These are phyloP conservation scores for Coelogynopora nodosa DNA, from an alignment of 2,888 invertebrate species.

Conservation along the genomic window DNA sequence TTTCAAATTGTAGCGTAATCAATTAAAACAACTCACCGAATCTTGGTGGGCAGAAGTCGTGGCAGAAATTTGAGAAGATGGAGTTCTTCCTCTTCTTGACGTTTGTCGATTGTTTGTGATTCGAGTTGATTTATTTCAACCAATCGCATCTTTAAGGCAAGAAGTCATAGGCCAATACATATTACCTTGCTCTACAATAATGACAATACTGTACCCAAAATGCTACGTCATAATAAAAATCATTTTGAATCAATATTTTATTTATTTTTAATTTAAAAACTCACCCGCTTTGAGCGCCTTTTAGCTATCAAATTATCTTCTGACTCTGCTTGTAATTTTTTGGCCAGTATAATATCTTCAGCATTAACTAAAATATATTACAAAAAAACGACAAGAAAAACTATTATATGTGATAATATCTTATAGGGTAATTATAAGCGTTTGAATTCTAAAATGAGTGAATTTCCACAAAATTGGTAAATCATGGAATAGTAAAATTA, in stretches of 20 bases:
- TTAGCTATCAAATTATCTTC: background rate
- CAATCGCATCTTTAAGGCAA: background rate
- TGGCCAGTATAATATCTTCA: background rate
- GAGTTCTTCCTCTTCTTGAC: background rate
- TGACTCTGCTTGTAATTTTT: background rate
- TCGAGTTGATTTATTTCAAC: background rate
- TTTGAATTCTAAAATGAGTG: too few relatives aligned
- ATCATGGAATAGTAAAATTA: too few relatives aligned
- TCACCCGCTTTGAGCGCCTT: background rate
- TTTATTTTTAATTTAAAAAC: too few relatives aligned
- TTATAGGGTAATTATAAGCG: too few relatives aligned
- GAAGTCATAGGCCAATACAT: too few relatives aligned
- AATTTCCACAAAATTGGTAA: too few relatives aligned
- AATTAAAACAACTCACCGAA: background rate
- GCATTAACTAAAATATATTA: background rate
- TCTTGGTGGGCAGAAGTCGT: background rate
- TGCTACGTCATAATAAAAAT: too few relatives aligned
- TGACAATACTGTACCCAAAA: too few relatives aligned
- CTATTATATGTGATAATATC: too few relatives aligned
- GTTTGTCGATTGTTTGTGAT: background rate
- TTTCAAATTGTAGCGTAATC: too few relatives aligned
- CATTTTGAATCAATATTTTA: too few relatives aligned
- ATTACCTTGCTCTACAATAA: too few relatives aligned
- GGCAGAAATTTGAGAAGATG: background rate
- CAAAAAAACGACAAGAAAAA: background rate